Evolutionary conservation across 2,888 invertebrate species (phyloP), one percentile per base, ranked within the genome.

Genomic region (Lasius fuliginosus): DNA sequence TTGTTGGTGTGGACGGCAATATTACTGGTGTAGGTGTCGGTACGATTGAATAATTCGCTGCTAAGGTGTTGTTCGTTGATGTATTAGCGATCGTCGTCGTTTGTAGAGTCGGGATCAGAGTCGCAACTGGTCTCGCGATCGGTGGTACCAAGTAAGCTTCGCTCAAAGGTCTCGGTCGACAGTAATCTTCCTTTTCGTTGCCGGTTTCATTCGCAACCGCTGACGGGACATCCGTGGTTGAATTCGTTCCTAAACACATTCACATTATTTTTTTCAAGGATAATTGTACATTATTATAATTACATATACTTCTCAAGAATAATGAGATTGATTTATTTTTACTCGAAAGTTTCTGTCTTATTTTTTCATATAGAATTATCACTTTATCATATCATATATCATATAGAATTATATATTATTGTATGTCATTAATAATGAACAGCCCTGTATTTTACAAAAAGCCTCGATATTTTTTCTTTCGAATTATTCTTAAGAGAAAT

Each of bases 61-160:
- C 92, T 75, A 91, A 87, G 88, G 85, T 73, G 73, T 90, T 84
- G 82, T 81, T 86, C 71, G 85, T 84, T 62, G 85, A 89, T 77
- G 84, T 74, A 76, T 71, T 92, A 69, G 60, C 88, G 82, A 75
- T 86, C 86, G 90, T 65, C 88, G 90, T 88, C 82, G 88, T 87
- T 86, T 91, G 93, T 49, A 89, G 90, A 60, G 89, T 92, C 36
- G 90, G 85, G 79, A 90, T 91, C 36, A 91, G 81, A 56, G 91
- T 89, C 36, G 92, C 86, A 75, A 92, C 86, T 42, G 95, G 95
- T 74, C 95, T 94, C 27, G 95, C 95, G 83, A 95, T 95, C n/a
- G 95, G 95, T 12, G 95, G 95, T 74, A 96, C 95, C 76, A 95
- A 94, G 87, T 96, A 96, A 11, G 95, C 95, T 84, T 95, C 95